Evolutionary conservation across 1,140 invertebrate species (phyloP), one percentile per base, ranked within the genome.

Genomic region (Papilio glaucus): DNA sequence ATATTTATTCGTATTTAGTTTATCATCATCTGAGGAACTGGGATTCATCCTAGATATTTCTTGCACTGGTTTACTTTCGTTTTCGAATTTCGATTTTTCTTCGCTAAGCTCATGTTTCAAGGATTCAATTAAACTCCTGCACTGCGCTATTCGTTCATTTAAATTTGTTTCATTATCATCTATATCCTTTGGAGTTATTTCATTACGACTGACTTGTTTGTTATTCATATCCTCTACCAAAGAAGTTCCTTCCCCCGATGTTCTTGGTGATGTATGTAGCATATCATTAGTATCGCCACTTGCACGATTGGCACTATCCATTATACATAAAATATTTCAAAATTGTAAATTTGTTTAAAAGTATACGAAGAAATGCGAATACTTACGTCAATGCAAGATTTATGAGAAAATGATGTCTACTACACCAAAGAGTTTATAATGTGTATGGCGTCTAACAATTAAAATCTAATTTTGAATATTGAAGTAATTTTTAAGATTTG

Each of bases 131-230:
- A 90, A 81, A 70, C 77, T 81, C 75, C 80, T 82, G 67, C 87
- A 92, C 68, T 92, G 84, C 9, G 81, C 80, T 61, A 90, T 90
- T 75, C 90, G 80, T 29, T 84, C 81, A 70, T 87, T 87, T 62
- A 90, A 73, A 70, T 89, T 83, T 38, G 49, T 68, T 74, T 88
- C 87, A 53, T 86, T 83, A n/a, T 89, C 81, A 26, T 86, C 83
- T 29, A 81, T 79, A 12, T 72, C 69, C 42, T 80, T 53, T 8
- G 77, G 42, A 45, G 41, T 68, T n/a, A 68, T 29, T 26, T 68
- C 65, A 15, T 45, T 42, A 26, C 10, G 10, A 10, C 13, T 42
- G 6, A 68, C 26, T 13, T 39, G 18, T 63, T 24, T 65, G 62
- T 21, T 65, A 13, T 38, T 57, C 21, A 57, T 24, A 5, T 57